Evolutionary conservation across 2,113 vertebrate genomes (phyloP), one percentile per base, ranked within the genome.

Genomic region (Sphaerodactylus townsendi): DNA sequence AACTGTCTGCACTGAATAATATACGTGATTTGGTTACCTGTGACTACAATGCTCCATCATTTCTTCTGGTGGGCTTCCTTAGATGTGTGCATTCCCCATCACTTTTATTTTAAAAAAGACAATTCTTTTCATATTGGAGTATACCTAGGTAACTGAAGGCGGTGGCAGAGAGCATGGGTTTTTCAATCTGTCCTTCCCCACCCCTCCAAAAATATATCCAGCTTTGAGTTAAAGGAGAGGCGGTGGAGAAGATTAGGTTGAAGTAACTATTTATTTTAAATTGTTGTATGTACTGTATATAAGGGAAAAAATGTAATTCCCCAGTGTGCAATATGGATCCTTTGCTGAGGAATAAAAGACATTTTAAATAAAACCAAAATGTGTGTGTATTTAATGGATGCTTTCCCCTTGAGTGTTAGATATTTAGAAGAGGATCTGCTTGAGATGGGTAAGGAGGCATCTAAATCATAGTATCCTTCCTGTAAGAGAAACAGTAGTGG

Each of bases 261-360:
- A 79, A 82, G 79, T 91, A 83, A 44, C 69, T 89, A 92, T 93
- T 93, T 93, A 92, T 92, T 93, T 92, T 77, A 89, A 91, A 53
- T 64, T 84, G 83, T 77, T 87, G 86, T 89, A 81, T 87, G 88
- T 86, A n/a, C 85, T 88, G 87, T 89, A 35, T 87, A 76, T 68
- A 88, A 88, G 19, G 86, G 86, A 76, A 87, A 19, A 77, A 90
- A 68, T 88, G 84, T 83, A 91, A 53, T 65, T 85, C 87, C 86
- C 53, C 90, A 86, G 87, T 71, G 90, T 93, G 92, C 92, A 92
- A 93, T 93, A 88, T 92, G 88, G 88, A 88, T 83, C 83, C 87
- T 81, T 84, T 83, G 89, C 87, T 88, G 89, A 93, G 91, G 89
- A 93, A 92, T 92, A 93, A 93, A 92, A 76, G 83, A 0, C 80